Conservation (phyloP, 2,888 invertebrate genomes). For the Amblyjoppa fuscipennis region DNA sequence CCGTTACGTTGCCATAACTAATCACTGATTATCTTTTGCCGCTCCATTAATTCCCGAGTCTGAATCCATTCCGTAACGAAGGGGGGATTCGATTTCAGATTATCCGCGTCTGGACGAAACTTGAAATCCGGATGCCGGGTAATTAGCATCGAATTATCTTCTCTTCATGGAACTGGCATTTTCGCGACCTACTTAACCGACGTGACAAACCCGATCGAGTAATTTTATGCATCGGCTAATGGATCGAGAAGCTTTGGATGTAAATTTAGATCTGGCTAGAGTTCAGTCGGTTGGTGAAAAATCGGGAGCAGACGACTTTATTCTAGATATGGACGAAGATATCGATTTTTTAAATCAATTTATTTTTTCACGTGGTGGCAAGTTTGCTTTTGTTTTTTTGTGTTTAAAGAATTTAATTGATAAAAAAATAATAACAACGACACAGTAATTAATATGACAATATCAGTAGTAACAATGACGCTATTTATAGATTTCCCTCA, state of each 20-base stretch:
- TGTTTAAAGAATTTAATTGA: too few species aligned
- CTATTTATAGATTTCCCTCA: too few species aligned
- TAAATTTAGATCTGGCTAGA: not conserved
- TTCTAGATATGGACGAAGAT: too few species aligned
- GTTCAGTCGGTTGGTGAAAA: not conserved
- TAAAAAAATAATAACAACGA: too few species aligned
- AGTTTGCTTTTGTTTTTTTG: too few species aligned
- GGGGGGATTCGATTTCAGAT: conserved; percentile 56
- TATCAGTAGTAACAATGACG: too few species aligned
- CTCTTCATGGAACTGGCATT: not conserved
- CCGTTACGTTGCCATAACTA: conserved; percentile 65
- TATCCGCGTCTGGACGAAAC: conserved; percentile 6
- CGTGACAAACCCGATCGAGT: not conserved
- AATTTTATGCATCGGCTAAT: not conserved
- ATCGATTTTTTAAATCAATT: not conserved
- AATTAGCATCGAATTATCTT: conserved; percentile 13
- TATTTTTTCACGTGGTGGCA: not conserved
- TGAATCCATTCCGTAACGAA: conserved; percentile 47
- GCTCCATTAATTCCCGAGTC: conserved; percentile 60
- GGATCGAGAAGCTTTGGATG: not conserved
- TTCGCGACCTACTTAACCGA: not conserved
- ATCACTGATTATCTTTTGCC: conserved; percentile 64
- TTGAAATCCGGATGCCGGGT: not conserved
- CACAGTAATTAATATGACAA: too few species aligned
- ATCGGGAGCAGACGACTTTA: not conserved